A percentile compares a stretch with the other conserved stretches of the same genome.
Conservation (phyloP, 2,888 invertebrate genomes). For the Minunthozetes semirufus region DNA sequence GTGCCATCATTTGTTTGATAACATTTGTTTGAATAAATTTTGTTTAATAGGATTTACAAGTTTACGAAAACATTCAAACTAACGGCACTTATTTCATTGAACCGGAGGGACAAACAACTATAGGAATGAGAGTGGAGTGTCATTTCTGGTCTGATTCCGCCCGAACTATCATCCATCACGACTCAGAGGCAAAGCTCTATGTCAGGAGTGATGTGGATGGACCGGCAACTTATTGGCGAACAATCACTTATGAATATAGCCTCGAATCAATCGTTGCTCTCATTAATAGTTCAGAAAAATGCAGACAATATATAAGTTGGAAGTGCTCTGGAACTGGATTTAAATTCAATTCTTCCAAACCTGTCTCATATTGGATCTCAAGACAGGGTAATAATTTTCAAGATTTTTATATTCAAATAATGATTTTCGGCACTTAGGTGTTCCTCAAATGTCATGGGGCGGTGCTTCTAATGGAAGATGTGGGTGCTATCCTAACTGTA, state of each 20-base stretch:
- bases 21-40: too few relatives aligned
- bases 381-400: constrained; percentile 35
- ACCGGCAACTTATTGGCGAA: constrained; percentile 42
- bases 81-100: constrained; percentile 43
- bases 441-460: constrained; percentile 43
- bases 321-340: constrained; percentile 43
- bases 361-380: constrained; percentile 42
- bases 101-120: constrained; percentile 41
- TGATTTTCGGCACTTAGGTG: background rate
- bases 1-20: constrained; percentile 40
- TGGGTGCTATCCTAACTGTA: constrained; percentile 41
- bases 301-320: constrained; percentile 44
- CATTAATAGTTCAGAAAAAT: constrained; percentile 39
- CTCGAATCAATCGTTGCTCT: constrained; percentile 32
- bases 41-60: constrained; percentile 15
- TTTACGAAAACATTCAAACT: constrained; percentile 39
- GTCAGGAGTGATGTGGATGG: constrained; percentile 43
- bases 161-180: constrained; percentile 43
- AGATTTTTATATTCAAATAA: background rate
- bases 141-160: constrained; percentile 38
- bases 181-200: constrained; percentile 43
- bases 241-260: constrained; percentile 41
- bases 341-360: constrained; percentile 40
- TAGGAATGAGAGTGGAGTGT: constrained; percentile 43
- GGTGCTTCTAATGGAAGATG: constrained; percentile 41